phyloP scores from a whole-genome alignment of 2,797 vertebrate genomes.

The Microctenopoma lineatum region DNA sequence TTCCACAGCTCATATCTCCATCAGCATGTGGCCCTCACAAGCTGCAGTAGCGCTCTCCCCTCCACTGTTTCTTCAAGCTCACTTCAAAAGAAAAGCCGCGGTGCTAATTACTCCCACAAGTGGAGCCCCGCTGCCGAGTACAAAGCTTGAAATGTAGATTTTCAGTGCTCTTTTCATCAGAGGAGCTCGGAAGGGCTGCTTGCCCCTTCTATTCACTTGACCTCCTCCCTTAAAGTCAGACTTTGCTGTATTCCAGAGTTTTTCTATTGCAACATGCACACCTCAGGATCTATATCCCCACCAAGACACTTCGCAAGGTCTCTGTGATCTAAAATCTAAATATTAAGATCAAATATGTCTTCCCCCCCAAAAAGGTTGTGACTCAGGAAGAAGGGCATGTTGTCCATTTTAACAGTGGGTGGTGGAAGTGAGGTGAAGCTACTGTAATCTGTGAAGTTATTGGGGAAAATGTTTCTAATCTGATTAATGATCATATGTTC shows the following conservation, averaged over 20 bases:
- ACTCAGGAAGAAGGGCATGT: too few species aligned
- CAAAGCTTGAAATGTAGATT: conserved; percentile 45
- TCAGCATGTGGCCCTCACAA: conserved; percentile 22
- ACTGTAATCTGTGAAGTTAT: too few species aligned
- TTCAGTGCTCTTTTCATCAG: conserved; percentile 44
- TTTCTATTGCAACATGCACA: conserved; percentile 28
- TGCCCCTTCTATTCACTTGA: conserved; percentile 53
- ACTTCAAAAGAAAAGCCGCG: conserved; percentile 47
- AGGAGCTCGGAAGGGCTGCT: conserved; percentile 7
- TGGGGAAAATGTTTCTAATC: too few species aligned
- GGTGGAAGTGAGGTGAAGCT: too few species aligned
- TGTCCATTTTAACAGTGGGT: too few species aligned
- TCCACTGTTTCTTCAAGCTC: conserved; percentile 38
- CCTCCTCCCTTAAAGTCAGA: conserved; percentile 47
- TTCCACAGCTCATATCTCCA: background rate
- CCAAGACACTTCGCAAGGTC: background rate
- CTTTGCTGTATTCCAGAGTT: background rate
- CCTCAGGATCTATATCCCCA: conserved; percentile 13
- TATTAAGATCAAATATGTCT: too few species aligned
- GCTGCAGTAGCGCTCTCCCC: conserved; percentile 20
- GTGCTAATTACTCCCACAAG: conserved; percentile 62
- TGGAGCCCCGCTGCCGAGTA: conserved; percentile 46
- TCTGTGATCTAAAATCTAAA: too few species aligned
- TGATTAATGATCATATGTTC: too few species aligned
- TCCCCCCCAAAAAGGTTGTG: too few species aligned